Evolutionary conservation across 2,113 vertebrate genomes (phyloP), one percentile per base, ranked within the genome.

Genomic region (Ariopsis seemanni): DNA sequence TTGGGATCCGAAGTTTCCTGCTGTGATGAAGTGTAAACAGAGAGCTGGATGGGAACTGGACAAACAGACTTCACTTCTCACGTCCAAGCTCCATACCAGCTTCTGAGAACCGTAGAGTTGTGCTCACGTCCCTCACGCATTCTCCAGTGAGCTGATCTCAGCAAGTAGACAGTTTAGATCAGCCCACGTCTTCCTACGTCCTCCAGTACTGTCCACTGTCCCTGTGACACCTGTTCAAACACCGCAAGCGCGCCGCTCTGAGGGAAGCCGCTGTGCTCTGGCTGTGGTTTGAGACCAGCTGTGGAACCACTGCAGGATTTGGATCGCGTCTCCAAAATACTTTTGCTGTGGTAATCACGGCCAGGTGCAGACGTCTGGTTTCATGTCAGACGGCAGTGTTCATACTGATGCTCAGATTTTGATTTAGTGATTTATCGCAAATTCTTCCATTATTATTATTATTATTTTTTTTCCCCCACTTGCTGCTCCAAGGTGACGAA

Each of bases 171-270:
- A 11, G 52, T 57, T 27, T n/a, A 57, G 22, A 14, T 79, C 52
- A 7, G 55, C 78, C 55, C 55, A 81, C 52, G 14, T n/a, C 20
- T 50, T 52, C 72, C 34, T 42, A 75, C 15, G 0, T 75, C 4
- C 4, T 71, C 67, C 27, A 12, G 10, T 12, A 42, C 58, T 67
- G 60, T 87, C 86, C 85, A 42, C 58, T 67, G 60, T 87, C 86
- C 85, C 82, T 18, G 72, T 78, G 60, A 85, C 88, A 87, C 72
- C 85, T 89, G 88, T 89, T 90, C 55, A 90, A 85, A 83, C 72
- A 89, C 78, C 42, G 12, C 14, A 1, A 74, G 74, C 27, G 65
- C 57, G 14, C 42, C 27, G 65, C 50, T 20, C 42, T 7, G 3
- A 58, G 63, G 71, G 63, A 71, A 58, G 25, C 14, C 12, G 9